Evolutionary conservation across 2,797 vertebrate genomes (phyloP), one percentile per base, ranked within the genome.

Genomic region (Cercopithecus neglectus): DNA sequence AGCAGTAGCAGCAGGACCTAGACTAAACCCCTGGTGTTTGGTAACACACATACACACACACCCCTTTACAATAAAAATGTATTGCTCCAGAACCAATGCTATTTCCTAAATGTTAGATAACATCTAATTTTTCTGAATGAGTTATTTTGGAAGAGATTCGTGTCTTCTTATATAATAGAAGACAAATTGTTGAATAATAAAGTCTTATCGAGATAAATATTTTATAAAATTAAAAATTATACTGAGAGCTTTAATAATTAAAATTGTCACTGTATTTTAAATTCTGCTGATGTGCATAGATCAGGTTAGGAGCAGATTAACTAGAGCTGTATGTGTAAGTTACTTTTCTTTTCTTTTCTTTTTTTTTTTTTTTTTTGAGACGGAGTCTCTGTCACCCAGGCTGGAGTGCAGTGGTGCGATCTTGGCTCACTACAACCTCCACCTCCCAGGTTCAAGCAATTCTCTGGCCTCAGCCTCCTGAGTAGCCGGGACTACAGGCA

Each of bases 221-320:
- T 86, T 92, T 89, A 1, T 22, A 64, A 85, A 82, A 75, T 57
- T 95, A 91, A 81, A 95, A 91, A 88, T 79, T 2, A 74, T 78
- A 59, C n/a, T 53, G 11, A 81, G 21, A 74, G 8, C 3, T 64
- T 75, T 89, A 64, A 70, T 13, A 96, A 95, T 48, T 64, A 91
- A 86, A 85, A 86, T 76, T 41, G 0, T 86, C 48, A 59, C 44
- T 89, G n/a, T 14, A 75, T 75, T 8, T 84, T 96, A 17, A 72
- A 70, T 92, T 92, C 92, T 86, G 5, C 76, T 78, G 64, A 82
- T 64, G 24, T 48, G 5, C 26, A 22, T 33, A 92, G 44, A 61
- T 91, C 7, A 81, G 12, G 59, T 67, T 91, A 53, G 12, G 10
- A 76, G 24, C 12, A 80, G 22, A 21, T 57, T 28, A 76, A 30